phyloP scores from a whole-genome alignment of 2,888 invertebrate genomes.

The Calameuta filiformis region DNA sequence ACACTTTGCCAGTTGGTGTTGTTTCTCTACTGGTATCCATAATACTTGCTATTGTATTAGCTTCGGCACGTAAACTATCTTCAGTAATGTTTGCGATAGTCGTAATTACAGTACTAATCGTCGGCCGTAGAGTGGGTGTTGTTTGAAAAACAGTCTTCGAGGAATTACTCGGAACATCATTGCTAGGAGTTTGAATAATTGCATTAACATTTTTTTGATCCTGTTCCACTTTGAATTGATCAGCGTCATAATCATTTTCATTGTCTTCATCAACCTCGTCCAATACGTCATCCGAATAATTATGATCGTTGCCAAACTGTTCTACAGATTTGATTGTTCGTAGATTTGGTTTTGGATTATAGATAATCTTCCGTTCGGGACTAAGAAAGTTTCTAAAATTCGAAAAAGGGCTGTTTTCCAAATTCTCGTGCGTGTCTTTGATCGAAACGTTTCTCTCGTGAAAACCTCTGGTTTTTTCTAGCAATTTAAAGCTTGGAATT shows the following conservation, averaged over 20 bases:
- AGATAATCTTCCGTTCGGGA: neutral
- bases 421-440: neutral
- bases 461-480: slow-evolving; percentile 4
- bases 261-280: neutral
- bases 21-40: neutral
- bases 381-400: neutral
- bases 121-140: neutral
- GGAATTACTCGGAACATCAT: neutral
- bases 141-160: neutral
- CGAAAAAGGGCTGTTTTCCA: neutral
- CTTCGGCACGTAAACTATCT: neutral
- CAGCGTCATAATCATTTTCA: neutral
- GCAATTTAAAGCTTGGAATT: neutral
- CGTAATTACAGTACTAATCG: neutral
- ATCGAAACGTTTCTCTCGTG: neutral
- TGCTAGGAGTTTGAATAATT: neutral
- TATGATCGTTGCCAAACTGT: neutral
- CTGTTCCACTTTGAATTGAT: neutral
- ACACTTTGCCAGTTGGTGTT: neutral
- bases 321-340: slow-evolving; percentile 27
- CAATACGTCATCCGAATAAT: neutral
- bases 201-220: neutral
- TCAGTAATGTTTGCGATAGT: neutral
- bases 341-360: slow-evolving; percentile 18
- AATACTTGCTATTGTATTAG: neutral